Base-by-base conservation (phyloP, 1,140 invertebrate species). In the Polypedilum pembai region DNA sequence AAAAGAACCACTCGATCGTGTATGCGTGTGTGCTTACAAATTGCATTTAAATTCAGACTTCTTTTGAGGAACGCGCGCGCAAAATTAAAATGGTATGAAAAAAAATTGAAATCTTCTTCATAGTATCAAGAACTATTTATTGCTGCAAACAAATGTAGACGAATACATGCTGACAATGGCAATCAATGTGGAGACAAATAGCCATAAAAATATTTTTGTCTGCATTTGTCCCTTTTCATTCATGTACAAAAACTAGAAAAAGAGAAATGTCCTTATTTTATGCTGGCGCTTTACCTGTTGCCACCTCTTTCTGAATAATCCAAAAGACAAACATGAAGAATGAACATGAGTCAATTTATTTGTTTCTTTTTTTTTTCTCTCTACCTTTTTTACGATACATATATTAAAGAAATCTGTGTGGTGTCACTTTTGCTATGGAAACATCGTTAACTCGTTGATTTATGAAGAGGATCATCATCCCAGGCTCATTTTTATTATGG, bases 381-480 rank as follows among this genome's bases (percentile, higher is more conserved):
- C 24, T 33, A 33, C 24, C 24, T 33, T 33, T 33, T 33, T 33
- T 33, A 33, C 24, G 24, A 33, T 33, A 33, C 24, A 33, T 33
- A 33, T 33, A 33, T 33, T 33, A 33, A 33, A 33, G 24, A 33
- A 33, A 33, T 69, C 17, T 69, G 17, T 18, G 65, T 21, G 20
- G 65, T 69, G 65, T 69, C 65, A 69, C 65, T 69, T 69, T 69
- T 69, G 65, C 20, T 69, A 20, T 69, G 65, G 65, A 69, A 69
- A 69, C 65, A 69, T 69, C 65, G 20, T 69, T 69, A 69, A 69
- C 65, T 69, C 15, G 5, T 18, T 69, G 65, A 69, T 69, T 69
- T 69, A 69, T 69, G 17, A 69, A 69, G 18, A 69, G 65, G 20
- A 69, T 69, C 65, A 69, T 69, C 65, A 69, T 69, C 65, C 7